Evolutionary conservation across 1,140 invertebrate genomes (phyloP).

Genomic region (Camponotus vicinus): DNA sequence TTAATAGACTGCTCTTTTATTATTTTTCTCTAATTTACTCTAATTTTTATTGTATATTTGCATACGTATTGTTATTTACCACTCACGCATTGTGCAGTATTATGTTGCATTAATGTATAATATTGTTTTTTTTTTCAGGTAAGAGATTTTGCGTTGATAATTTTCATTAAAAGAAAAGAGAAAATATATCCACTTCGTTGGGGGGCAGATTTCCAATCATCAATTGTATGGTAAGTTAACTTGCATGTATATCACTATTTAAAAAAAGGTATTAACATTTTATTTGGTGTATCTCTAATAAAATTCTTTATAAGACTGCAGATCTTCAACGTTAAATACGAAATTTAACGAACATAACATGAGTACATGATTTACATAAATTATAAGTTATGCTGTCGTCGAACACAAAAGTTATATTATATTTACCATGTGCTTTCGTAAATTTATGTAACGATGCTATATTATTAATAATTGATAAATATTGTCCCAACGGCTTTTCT

Average conservation of each 20-base stretch:
- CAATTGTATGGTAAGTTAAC: conserved; percentile 32
- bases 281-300: neutral
- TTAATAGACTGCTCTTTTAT: neutral
- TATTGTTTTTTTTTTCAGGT: conserved; percentile 39
- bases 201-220: neutral
- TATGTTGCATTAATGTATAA: neutral
- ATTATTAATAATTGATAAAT: conserved; percentile 33
- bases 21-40: neutral
- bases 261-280: neutral
- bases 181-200: neutral
- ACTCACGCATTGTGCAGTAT: neutral
- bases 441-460: neutral
- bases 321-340: conserved; percentile 3
- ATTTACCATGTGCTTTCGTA: conserved; percentile 35
- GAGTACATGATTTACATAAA: conserved; percentile 26
- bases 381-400: neutral
- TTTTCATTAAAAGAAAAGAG: neutral
- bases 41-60: neutral
- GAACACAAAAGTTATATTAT: conserved; percentile 17
- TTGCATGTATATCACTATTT: neutral
- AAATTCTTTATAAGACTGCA: neutral
- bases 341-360: neutral
- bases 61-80: neutral
- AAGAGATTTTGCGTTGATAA: conserved; percentile 8
- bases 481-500: conserved; percentile 1